Percentiles rank a stretch among this genome's conserved stretches.
Evolutionary conservation across 2,113 vertebrate genomes (phyloP).

Genomic region (Ibidorhyncha struthersii): DNA sequence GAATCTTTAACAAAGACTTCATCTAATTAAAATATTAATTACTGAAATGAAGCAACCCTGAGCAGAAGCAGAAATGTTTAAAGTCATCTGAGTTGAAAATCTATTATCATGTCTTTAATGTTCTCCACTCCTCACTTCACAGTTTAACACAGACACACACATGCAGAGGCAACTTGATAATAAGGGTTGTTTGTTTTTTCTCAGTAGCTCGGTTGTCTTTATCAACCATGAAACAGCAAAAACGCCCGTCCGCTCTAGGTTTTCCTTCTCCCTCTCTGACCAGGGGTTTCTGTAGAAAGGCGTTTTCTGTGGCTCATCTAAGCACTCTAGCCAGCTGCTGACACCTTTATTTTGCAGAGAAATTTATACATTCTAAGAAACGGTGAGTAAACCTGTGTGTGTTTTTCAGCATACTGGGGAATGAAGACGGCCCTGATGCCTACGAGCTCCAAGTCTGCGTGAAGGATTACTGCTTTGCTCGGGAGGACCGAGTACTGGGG

Average conservation of each 20-base stretch:
- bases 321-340: neutral
- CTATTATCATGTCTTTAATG: neutral
- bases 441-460: conserved; percentile 96
- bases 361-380: neutral
- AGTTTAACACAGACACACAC: neutral
- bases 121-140: neutral
- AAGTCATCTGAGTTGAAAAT: neutral
- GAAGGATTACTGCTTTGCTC: conserved; percentile 98
- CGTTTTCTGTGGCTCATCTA: neutral
- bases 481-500: conserved; percentile 91
- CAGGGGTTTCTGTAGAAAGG: neutral
- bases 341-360: neutral
- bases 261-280: neutral
- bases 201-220: neutral
- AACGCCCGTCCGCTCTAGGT: neutral
- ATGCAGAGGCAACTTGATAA: neutral
- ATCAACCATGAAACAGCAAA: neutral
- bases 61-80: neutral
- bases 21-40: conserved; percentile 42
- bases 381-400: neutral
- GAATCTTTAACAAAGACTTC: neutral
- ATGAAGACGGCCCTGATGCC: conserved; percentile 90
- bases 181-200: neutral
- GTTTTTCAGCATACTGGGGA: conserved; percentile 86
- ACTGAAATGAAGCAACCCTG: neutral